Conservation (phyloP, 1,140 invertebrate species). For the Drosophila virilis region DNA sequence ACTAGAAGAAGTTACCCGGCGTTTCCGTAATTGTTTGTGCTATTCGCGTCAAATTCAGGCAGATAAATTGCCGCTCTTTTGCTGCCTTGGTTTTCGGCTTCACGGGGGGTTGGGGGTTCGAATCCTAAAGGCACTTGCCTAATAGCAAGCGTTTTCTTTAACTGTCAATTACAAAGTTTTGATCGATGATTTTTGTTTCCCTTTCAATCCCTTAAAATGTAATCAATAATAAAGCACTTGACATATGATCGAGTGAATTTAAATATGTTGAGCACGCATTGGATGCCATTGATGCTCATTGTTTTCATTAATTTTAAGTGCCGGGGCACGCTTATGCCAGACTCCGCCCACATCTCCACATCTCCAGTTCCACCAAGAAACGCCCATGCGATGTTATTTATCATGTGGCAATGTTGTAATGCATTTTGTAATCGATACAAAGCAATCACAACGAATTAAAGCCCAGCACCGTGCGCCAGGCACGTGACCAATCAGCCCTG, state of each 20-base stretch:
- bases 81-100: no score
- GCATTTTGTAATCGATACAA: conserved; percentile 82
- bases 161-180: neutral
- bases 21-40: no score
- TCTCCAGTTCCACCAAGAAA: neutral
- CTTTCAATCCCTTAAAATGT: no score
- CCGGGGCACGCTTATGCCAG: conserved; percentile 7
- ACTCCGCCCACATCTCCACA: neutral
- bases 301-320: conserved; percentile 43
- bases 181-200: neutral
- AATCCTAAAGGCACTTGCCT: neutral
- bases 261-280: conserved; percentile 18
- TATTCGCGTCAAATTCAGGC: no score
- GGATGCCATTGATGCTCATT: conserved; percentile 18
- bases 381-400: conserved; percentile 67
- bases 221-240: conserved; percentile 14
- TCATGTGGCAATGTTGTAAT: conserved; percentile 79
- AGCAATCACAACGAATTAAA: conserved; percentile 77
- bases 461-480: conserved; percentile 46
- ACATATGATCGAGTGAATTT: conserved; percentile 10
- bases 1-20: no score
- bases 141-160: neutral
- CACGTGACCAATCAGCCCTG: conserved; percentile 72
- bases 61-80: no score
- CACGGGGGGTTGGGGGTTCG: no score